phyloP scores from a whole-genome alignment of 2,888 invertebrate species.

The Mesochorus sp. region DNA sequence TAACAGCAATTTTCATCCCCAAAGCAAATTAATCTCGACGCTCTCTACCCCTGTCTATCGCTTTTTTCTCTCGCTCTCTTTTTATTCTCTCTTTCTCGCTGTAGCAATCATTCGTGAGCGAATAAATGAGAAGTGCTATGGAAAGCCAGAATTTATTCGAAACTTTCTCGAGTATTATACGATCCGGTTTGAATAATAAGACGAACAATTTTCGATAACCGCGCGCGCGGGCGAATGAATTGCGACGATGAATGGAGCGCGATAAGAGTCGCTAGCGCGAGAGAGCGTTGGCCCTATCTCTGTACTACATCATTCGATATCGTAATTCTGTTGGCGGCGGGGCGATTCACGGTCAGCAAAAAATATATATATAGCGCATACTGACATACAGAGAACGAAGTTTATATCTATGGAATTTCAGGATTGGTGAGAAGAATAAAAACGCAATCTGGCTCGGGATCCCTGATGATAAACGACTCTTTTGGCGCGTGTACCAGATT shows the following conservation, averaged over 20 bases:
- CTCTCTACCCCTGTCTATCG: slow-evolving; percentile 2
- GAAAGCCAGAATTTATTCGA: not conserved
- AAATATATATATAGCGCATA: no score
- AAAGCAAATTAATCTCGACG: slow-evolving; percentile 12
- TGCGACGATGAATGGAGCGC: slow-evolving; percentile 16
- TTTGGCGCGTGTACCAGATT: not conserved
- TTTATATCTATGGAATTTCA: not conserved
- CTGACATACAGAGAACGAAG: not conserved
- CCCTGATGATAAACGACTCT: not conserved
- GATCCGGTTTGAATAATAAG: not conserved
- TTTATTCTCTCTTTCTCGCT: not conserved
- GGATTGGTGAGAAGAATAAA: not conserved
- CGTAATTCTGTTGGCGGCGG: slow-evolving; percentile 34
- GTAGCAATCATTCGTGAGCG: not conserved
- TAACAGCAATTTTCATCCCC: slow-evolving; percentile 24
- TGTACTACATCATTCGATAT: slow-evolving; percentile 27
- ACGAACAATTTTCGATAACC: not conserved
- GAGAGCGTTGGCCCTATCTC: slow-evolving; percentile 19
- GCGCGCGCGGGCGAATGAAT: not conserved
- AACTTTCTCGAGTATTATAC: not conserved
- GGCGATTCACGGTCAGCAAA: slow-evolving; percentile 24
- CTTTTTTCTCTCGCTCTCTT: not conserved
- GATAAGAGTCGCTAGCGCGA: not conserved
- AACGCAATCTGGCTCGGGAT: not conserved
- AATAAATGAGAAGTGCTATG: not conserved